Evolutionary conservation across 2,113 vertebrate genomes (phyloP).

Genomic region (Oryzias celebensis): DNA sequence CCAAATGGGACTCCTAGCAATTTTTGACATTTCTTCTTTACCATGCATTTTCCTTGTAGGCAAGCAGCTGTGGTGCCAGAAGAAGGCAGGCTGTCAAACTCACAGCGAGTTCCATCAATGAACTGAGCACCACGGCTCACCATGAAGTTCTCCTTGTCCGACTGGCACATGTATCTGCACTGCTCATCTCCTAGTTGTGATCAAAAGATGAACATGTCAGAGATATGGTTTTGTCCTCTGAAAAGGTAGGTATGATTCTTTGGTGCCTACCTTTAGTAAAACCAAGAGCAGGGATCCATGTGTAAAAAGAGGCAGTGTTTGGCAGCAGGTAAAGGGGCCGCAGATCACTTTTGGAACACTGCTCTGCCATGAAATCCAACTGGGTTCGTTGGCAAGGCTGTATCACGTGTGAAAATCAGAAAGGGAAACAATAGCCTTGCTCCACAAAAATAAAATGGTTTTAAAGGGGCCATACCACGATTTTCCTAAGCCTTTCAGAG

Average conservation of each 20-base stretch:
- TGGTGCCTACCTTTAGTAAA: conserved; percentile 79
- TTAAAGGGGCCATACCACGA: too few species aligned
- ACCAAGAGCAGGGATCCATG: conserved; percentile 83
- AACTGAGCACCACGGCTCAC: conserved; percentile 85
- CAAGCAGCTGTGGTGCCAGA: conserved; percentile 76
- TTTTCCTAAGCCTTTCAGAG: too few species aligned
- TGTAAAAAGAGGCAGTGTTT: conserved; percentile 75
- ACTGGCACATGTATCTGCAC: conserved; percentile 87
- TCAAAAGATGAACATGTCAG: neutral
- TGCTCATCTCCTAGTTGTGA: conserved; percentile 80
- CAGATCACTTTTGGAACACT: conserved; percentile 84
- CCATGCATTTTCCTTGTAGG: conserved; percentile 84
- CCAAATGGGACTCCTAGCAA: too few species aligned
- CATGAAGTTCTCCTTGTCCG: conserved; percentile 83
- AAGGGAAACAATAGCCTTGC: neutral
- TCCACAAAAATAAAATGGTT: neutral
- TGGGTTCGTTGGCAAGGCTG: conserved; percentile 83
- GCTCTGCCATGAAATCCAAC: conserved; percentile 88
- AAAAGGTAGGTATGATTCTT: neutral
- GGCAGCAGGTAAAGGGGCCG: conserved; percentile 77
- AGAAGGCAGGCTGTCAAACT: conserved; percentile 51
- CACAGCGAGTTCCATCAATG: conserved; percentile 90
- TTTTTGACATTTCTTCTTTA: conserved; percentile 49
- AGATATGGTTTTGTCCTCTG: neutral
- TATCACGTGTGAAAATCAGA: conserved; percentile 39